Base-by-base conservation (phyloP, 2,797 vertebrate species). In the Sorex maritimensis region DNA sequence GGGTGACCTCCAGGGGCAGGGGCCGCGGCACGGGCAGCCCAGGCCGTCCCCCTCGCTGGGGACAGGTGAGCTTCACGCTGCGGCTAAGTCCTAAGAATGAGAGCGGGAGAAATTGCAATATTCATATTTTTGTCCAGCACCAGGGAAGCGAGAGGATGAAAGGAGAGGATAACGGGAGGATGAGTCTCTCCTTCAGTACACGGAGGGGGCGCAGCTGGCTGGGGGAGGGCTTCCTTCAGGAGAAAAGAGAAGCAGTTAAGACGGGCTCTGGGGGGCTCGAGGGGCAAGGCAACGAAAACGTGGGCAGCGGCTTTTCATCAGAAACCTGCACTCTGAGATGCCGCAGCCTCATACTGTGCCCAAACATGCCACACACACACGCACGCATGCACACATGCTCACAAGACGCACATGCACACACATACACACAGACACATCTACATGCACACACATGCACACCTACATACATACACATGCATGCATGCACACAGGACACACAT, bases 31-130 rank as follows among this genome's bases (percentile, higher is more conserved):
- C 14, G 3, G 55, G 55, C 55, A 58, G 14, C 14, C 14, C 3
- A 58, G 55, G 55, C 17, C 55, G 3, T 21, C 55, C 55, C 12
- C 55, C 55, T 19, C 17, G 14, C 17, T 58, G 2, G 55, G 14
- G 55, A 21, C 55, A 58, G 55, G 55, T 58, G 55, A 58, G 55
- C 55, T 14, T 1, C 55, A 58, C 17, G 2, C 55, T 19, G 55
- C 19, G 17, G 55, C 3, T 21, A 88, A 93, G 30, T 81, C 81
- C 83, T 23, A 84, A 88, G 87, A 55, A 77, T 72, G 46, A 95
- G 34, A 34, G 80, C 55, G 0, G 23, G 81, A 84, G 61, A 89
- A 82, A 83, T 68, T 68, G 67, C 83, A 91, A 74, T 34, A 81
- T 30, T 75, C 67, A 79, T 41, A 68, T 28, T 55, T 72, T 67